Evolutionary conservation across 1,140 invertebrate genomes (phyloP), one percentile per base, ranked within the genome.

Genomic region (Cephus cinctus): DNA sequence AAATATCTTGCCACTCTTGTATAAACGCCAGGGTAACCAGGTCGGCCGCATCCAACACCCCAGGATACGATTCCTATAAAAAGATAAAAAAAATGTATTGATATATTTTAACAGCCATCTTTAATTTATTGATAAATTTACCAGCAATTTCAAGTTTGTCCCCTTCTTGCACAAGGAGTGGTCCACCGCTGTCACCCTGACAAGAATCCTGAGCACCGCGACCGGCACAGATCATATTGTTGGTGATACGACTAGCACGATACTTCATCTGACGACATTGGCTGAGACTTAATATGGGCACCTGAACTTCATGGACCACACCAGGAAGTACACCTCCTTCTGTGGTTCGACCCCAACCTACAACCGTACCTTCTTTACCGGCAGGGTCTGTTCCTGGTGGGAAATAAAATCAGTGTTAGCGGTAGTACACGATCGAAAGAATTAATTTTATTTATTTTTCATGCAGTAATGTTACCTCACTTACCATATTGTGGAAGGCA

Each of bases 241-340:
- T 73, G 11, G 88, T 92, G 46, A 92, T 93, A 54, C 88, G 78
- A 5, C 83, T 83, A 1, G 89, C 85, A 41, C 85, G 78, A 64
- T 92, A 92, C 66, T 92, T 90, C 83, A 88, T 89, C 35, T 83
- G 83, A 25, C 86, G 76, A 61, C 91, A 94, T 62, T 91, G 87
- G 0, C 75, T 69, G 31, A 90, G 80, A 25, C 84, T 87, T 44
- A 92, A 79, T 41, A 94, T 91, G 2, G 90, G 90, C 6, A 94
- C 90, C 60, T 87, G 81, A 1, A 91, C 89, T 70, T 94, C 89
- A 56, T 91, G 88, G 1, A 91, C 86, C 20, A 86, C 78, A 3
- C 83, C 83, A 0, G 90, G 86, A n/a, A 92, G 65, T 60, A 81
- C 81, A n/a, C 89, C 89, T 14, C 88, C 89, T 65, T 92, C 88